Evolutionary conservation across 2,113 vertebrate genomes (phyloP).

Genomic region (Phalacrocorax aristotelis): DNA sequence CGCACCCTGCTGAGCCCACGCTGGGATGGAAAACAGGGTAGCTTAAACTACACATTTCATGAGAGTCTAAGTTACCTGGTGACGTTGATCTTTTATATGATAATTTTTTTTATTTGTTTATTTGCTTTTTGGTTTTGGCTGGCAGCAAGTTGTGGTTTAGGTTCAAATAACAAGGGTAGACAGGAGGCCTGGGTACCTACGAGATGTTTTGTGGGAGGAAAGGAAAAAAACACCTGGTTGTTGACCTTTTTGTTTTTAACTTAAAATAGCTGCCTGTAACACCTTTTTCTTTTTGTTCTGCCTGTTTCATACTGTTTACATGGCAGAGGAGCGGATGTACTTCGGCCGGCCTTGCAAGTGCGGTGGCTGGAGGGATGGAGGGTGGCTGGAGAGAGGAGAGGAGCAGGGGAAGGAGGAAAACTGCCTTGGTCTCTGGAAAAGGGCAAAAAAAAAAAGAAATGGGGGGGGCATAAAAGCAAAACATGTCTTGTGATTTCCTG

Average conservation of each 20-base stretch:
- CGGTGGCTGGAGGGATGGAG: neutral
- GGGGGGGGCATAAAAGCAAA: neutral
- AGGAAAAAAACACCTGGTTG: neutral
- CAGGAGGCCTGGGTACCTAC: rapidly evolving
- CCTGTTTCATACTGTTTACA: neutral
- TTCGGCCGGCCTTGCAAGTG: neutral
- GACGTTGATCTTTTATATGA: neutral
- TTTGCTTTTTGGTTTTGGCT: constrained; percentile 30
- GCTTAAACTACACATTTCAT: neutral
- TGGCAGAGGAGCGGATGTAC: rapidly evolving
- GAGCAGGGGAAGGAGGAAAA: neutral
- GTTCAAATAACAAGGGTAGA: neutral
- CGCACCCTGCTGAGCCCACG: rapidly evolving
- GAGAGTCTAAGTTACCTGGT: neutral
- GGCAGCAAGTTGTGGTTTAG: neutral
- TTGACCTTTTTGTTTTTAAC: neutral
- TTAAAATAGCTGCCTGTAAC: neutral
- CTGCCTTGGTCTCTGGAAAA: neutral
- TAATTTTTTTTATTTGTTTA: neutral
- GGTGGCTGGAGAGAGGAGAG: neutral
- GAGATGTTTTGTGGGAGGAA: neutral
- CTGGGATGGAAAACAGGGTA: neutral
- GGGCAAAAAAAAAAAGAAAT: neutral
- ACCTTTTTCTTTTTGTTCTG: neutral
- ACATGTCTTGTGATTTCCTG: neutral